Evolutionary conservation across 2,113 vertebrate genomes (phyloP).

Genomic region (Strix uralensis): DNA sequence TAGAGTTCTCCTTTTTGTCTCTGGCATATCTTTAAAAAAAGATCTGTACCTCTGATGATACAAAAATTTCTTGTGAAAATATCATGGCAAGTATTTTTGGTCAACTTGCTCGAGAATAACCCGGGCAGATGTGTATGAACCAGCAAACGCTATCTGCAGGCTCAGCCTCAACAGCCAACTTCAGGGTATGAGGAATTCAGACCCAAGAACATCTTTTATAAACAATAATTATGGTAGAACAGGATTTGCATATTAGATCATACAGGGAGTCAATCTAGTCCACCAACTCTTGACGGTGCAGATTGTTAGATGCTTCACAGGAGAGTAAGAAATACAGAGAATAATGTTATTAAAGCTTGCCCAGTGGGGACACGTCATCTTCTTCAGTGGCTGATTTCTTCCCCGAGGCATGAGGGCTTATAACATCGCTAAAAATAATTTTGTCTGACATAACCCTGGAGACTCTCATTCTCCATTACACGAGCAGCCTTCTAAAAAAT

Average conservation of each 20-base stretch:
- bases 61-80: fast-evolving
- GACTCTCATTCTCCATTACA: constrained; percentile 27
- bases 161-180: background rate
- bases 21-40: background rate
- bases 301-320: background rate
- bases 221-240: background rate
- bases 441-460: constrained; percentile 57
- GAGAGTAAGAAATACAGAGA: constrained; percentile 2
- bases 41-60: background rate
- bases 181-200: background rate
- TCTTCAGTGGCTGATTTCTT: constrained; percentile 43
- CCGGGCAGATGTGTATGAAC: background rate
- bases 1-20: background rate
- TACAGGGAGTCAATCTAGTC: background rate
- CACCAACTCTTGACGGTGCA: background rate
- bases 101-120: background rate
- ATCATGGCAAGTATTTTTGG: background rate
- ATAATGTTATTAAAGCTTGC: constrained; percentile 32
- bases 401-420: constrained; percentile 33
- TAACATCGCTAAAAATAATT: constrained; percentile 53
- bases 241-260: background rate
- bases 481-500: background rate
- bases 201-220: background rate
- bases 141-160: background rate
- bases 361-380: constrained; percentile 50